Percentiles rank a stretch among this genome's conserved stretches.
Conservation (phyloP, 92 coral and sea anemone species). For the Actinostola sp. region DNA sequence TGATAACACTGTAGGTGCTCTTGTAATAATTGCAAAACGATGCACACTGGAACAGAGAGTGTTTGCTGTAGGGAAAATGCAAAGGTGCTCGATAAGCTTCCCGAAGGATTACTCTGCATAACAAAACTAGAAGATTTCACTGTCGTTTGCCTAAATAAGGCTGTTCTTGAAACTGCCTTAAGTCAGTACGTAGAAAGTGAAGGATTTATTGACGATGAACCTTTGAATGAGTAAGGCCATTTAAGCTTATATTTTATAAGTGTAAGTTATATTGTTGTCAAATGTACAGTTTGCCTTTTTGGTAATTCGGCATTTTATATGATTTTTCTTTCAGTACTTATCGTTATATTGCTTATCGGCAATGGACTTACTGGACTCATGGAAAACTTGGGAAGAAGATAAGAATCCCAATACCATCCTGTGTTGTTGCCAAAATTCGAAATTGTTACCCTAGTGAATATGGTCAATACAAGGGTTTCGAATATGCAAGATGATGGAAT, state of each 20-base stretch:
- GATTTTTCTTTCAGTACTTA: constrained; percentile 1
- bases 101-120: background rate
- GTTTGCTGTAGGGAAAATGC: constrained; percentile 36
- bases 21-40: constrained; percentile 44
- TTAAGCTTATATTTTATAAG: background rate
- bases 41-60: constrained; percentile 47
- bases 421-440: background rate
- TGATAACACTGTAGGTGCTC: constrained; percentile 28
- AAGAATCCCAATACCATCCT: constrained; percentile 10
- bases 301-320: too few relatives aligned
- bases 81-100: constrained; percentile 27
- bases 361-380: background rate
- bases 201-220: constrained; percentile 45
- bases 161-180: constrained; percentile 50
- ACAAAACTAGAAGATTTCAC: constrained; percentile 35
- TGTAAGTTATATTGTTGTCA: background rate
- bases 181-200: constrained; percentile 39
- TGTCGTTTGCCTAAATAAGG: constrained; percentile 51
- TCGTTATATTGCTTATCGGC: constrained; percentile 17
- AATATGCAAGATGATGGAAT: constrained; percentile 33
- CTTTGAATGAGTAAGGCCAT: constrained; percentile 47
- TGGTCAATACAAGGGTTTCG: constrained; percentile 42
- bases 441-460: background rate
- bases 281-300: background rate
- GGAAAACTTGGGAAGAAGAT: constrained; percentile 17